Base-by-base conservation (phyloP, 2,888 invertebrate genomes). In the Tetragnatha montana region DNA sequence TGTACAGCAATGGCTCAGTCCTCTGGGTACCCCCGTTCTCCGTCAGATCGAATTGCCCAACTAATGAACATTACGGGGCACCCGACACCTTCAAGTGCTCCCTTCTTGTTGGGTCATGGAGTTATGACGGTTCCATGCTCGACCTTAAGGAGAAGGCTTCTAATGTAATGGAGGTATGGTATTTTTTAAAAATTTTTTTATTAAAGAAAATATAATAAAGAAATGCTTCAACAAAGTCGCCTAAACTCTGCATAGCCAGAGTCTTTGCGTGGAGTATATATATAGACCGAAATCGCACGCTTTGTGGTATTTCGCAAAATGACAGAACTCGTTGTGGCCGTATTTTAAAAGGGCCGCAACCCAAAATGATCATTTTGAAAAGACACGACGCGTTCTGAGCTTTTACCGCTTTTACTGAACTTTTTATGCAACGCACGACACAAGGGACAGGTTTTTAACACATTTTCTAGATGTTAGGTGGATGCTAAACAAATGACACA, bases 11-110 rank as follows among this genome's bases (percentile, higher is more conserved):
- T 22, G 85, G 89, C 14, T 81, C 75, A 0, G 81, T 85, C 8
- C 0, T 89, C 1, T 89, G 89, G 89, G 81, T 85, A 0, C 89
- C 89, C 12, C 81, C 81, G 8, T 85, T 71, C 60, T 81, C 89
- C 12, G 22, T 89, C 19, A 85, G 81, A n/a, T 60, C 75, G 12
- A 17, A 76, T 17, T 89, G 89, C 49, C 71, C 68, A 0, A 19
- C 47, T 0, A 50, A 35, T 2, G 60, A 71, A 12, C 60, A 78
- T 8, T 68, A 60, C 17, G 35, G 50, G 4, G 17, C 80, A 3
- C 71, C 22, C 6, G 68, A 70, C 21, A 70, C 47, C 14, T 73
- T 85, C 75, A 68, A 85, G 70, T 89, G 89, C 22, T 85, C 49
- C 21, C 21, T 89, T 10, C 7, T 3, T 3, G 0, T 85, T 14